Evolutionary conservation across 2,113 vertebrate species (phyloP).

Genomic region (Neopipo cinnamomea): DNA sequence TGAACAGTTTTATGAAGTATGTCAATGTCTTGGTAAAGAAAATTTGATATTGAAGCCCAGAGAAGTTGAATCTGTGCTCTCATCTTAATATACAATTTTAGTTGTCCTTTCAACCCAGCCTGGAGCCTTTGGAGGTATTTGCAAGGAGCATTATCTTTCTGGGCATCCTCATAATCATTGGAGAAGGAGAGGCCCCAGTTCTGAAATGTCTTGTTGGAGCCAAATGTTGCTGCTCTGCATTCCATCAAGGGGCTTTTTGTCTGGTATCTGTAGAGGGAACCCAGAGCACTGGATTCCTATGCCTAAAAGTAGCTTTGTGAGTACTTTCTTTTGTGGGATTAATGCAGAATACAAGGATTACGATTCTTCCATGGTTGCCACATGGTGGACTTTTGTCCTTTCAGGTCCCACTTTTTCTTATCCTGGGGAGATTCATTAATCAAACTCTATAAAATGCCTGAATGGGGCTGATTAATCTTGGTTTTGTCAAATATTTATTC

Average conservation of each 20-base stretch:
- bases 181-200: not conserved
- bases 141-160: not conserved
- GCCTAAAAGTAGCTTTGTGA: not conserved
- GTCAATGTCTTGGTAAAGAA: constrained; percentile 42
- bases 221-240: not conserved
- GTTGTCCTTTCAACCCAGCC: not conserved
- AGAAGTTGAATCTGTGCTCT: not conserved
- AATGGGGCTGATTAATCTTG: not conserved
- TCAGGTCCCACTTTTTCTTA: not conserved
- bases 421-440: not conserved
- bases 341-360: not conserved
- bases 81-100: not conserved
- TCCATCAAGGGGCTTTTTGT: not conserved
- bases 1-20: not conserved
- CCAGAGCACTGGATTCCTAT: not conserved
- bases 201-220: not conserved
- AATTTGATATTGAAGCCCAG: constrained; percentile 10
- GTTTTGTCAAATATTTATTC: not conserved
- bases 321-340: not conserved
- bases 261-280: not conserved
- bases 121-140: not conserved
- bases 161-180: not conserved
- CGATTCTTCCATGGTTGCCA: not conserved
- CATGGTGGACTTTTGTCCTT: not conserved
- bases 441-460: not conserved